Evolutionary conservation across 2,797 vertebrate species (phyloP).

Genomic region (Enteromius viviparus): DNA sequence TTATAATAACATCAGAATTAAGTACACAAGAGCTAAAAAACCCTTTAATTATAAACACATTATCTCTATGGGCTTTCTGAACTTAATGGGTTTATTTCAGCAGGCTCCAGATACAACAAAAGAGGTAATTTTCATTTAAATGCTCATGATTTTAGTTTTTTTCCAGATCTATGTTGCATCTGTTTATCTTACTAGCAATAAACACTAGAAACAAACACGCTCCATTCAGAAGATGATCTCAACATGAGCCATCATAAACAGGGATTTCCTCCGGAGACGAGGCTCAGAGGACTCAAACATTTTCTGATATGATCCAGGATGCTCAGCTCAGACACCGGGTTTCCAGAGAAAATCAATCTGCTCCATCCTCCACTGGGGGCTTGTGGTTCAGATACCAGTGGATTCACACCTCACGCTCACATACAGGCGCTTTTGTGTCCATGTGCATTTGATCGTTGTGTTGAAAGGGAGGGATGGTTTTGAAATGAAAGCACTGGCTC

Average conservation of each 20-base stretch:
- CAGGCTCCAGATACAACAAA: background rate
- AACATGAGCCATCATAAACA: constrained; percentile 53
- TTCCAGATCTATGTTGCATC: constrained; percentile 12
- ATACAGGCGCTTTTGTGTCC: constrained; percentile 66
- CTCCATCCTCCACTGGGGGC: constrained; percentile 30
- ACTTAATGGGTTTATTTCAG: background rate
- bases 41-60: background rate
- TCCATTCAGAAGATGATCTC: constrained; percentile 26
- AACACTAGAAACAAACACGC: constrained; percentile 34
- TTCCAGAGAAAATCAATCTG: constrained; percentile 33
- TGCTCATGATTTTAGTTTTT: background rate
- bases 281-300: constrained; percentile 57
- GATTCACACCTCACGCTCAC: constrained; percentile 59
- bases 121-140: background rate
- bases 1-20: background rate
- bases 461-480: constrained; percentile 68
- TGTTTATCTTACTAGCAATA: constrained; percentile 15
- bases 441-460: constrained; percentile 67
- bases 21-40: background rate
- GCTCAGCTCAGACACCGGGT: constrained; percentile 56
- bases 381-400: constrained; percentile 61
- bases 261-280: constrained; percentile 52
- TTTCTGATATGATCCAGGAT: constrained; percentile 67
- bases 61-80: background rate
- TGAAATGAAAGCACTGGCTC: constrained; percentile 62